Evolutionary conservation across 2,888 invertebrate genomes (phyloP).

Genomic region (Dendrolimus pini): DNA sequence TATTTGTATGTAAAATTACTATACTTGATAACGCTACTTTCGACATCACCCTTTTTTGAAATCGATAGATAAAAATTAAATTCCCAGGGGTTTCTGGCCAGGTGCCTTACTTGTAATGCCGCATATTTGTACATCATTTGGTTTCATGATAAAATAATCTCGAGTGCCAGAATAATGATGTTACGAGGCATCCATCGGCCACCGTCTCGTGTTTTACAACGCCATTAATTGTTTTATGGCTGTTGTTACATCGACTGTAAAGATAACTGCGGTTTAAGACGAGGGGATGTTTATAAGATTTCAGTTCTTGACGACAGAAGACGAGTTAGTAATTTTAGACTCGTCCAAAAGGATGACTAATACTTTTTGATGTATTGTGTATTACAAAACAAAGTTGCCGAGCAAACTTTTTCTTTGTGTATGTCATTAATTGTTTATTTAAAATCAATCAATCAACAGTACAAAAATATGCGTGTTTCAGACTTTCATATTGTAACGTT

Average conservation of each 20-base stretch:
- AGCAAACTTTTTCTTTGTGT: too few species aligned
- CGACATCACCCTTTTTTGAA: neutral
- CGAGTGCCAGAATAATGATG: slow-evolving; percentile 34
- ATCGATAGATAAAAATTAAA: slow-evolving; percentile 3
- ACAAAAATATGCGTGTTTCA: too few species aligned
- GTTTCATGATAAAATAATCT: slow-evolving; percentile 32
- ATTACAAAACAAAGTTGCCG: too few species aligned
- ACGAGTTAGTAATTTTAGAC: neutral
- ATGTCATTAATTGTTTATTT: too few species aligned
- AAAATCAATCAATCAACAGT: too few species aligned
- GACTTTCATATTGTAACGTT: too few species aligned
- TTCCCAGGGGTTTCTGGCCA: slow-evolving; percentile 41
- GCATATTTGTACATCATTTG: slow-evolving; percentile 4
- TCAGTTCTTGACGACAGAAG: slow-evolving; percentile 27
- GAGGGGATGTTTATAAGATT: slow-evolving; percentile 52
- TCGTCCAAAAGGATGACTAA: slow-evolving; percentile 12
- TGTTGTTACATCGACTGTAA: slow-evolving; percentile 49
- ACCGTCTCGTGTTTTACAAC: slow-evolving; percentile 53
- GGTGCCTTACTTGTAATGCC: slow-evolving; percentile 22
- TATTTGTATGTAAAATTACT: slow-evolving; percentile 11
- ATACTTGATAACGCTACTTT: slow-evolving; percentile 18
- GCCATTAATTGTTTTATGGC: slow-evolving; percentile 64
- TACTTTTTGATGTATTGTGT: neutral
- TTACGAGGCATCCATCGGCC: slow-evolving; percentile 37
- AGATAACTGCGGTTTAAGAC: slow-evolving; percentile 45